Conservation (phyloP, 2,888 invertebrate genomes). For the Diaperis boleti region DNA sequence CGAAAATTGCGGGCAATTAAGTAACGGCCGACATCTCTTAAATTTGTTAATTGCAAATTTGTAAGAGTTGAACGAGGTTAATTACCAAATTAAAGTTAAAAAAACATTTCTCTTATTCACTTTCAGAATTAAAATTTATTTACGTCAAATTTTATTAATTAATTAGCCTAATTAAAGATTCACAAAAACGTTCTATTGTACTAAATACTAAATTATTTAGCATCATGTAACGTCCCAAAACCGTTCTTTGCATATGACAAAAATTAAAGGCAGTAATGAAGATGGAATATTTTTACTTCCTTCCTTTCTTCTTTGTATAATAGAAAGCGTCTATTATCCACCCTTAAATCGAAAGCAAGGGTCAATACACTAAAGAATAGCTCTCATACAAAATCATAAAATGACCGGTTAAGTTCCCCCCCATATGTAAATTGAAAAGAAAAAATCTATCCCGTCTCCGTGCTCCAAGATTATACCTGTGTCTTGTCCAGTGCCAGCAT, state of each 20-base stretch:
- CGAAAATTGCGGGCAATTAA: too few relatives aligned
- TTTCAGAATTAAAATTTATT: too few relatives aligned
- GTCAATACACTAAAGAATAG: slow-evolving; percentile 50
- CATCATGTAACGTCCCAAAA: too few relatives aligned
- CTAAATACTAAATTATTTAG: too few relatives aligned
- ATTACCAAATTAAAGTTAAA: too few relatives aligned
- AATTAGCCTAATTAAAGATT: too few relatives aligned
- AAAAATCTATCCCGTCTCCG: slow-evolving; percentile 43
- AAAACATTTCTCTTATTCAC: too few relatives aligned
- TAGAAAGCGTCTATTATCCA: slow-evolving; percentile 16
- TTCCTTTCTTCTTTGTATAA: background rate
- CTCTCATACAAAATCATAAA: slow-evolving; percentile 43
- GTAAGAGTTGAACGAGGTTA: too few relatives aligned
- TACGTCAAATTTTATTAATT: too few relatives aligned
- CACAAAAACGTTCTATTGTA: too few relatives aligned
- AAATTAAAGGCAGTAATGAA: background rate
- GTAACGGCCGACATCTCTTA: too few relatives aligned
- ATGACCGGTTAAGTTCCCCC: slow-evolving; percentile 52
- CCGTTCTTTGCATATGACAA: background rate
- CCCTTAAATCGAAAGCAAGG: slow-evolving; percentile 40
- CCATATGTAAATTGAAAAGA: slow-evolving; percentile 50
- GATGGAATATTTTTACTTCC: background rate
- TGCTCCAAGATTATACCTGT: slow-evolving; percentile 31
- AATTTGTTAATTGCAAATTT: too few relatives aligned
- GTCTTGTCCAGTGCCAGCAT: slow-evolving; percentile 32